phyloP scores from a whole-genome alignment of 2,797 vertebrate species.

The Nyctibius grandis region DNA sequence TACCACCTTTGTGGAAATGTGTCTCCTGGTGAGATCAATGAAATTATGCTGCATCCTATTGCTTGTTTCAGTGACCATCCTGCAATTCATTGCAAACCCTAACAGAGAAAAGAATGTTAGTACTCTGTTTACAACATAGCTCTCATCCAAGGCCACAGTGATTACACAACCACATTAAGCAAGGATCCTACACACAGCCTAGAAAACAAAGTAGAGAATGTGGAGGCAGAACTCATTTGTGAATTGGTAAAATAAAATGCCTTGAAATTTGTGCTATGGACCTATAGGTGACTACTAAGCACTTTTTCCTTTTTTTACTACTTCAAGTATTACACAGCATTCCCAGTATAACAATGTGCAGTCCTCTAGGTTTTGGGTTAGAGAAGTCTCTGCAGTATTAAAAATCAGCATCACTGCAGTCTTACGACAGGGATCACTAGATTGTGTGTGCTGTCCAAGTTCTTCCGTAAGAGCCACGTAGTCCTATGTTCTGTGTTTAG shows the following conservation, averaged over 20 bases:
- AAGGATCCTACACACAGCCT: not conserved
- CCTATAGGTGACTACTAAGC: not conserved
- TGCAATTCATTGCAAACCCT: not conserved
- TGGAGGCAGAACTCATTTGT: not conserved
- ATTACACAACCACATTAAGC: not conserved
- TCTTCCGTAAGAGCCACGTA: not conserved
- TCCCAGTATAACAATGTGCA: not conserved
- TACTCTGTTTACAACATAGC: not conserved
- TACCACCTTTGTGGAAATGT: not conserved
- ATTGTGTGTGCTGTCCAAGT: not conserved
- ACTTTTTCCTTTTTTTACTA: not conserved
- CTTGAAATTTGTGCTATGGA: not conserved
- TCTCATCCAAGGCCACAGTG: not conserved
- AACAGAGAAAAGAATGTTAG: not conserved
- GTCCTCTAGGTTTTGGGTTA: not conserved
- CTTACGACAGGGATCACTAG: not conserved
- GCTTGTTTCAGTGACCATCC: not conserved
- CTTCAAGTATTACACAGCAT: not conserved
- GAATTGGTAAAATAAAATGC: not conserved
- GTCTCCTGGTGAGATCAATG: not conserved
- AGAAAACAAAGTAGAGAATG: not conserved
- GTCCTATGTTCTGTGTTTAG: not conserved
- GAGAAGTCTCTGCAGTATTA: not conserved
- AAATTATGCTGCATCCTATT: not conserved
- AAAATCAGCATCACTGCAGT: not conserved